Evolutionary conservation across 2,113 vertebrate species (phyloP).

Genomic region (Thunnus maccoyii): DNA sequence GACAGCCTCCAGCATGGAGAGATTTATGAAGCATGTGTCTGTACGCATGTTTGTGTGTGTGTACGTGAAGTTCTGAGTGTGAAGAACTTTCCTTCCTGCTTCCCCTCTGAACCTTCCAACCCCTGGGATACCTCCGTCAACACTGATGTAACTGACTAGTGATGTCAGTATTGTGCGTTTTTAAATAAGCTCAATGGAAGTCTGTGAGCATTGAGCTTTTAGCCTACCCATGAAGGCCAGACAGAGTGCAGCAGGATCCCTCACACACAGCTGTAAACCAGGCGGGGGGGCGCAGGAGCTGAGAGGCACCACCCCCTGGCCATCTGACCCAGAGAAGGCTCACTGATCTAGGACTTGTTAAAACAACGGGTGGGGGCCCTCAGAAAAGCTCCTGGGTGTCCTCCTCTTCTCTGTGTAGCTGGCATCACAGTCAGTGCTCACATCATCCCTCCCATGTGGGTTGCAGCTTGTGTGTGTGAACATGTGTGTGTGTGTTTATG

Average conservation of each 20-base stretch:
- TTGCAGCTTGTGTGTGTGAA: background rate
- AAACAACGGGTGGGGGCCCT: slow-evolving; percentile 55
- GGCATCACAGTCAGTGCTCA: slow-evolving; percentile 28
- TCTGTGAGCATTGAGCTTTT: background rate
- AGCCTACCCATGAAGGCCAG: background rate
- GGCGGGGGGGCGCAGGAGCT: slow-evolving; percentile 26
- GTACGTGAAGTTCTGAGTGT: background rate
- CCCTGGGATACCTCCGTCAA: slow-evolving; percentile 26
- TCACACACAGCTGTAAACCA: slow-evolving; percentile 47
- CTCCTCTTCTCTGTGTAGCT: slow-evolving; percentile 18
- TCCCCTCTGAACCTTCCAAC: slow-evolving; percentile 13
- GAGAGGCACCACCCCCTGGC: slow-evolving; percentile 25
- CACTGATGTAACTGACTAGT: background rate
- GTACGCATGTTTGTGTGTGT: slow-evolving; percentile 34
- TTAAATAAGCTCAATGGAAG: background rate
- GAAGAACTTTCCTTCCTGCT: slow-evolving; percentile 9
- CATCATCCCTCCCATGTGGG: slow-evolving; percentile 39
- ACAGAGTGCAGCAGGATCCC: slow-evolving; percentile 6
- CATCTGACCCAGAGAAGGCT: slow-evolving; percentile 59
- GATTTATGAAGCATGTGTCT: slow-evolving; percentile 63
- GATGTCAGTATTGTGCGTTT: background rate
- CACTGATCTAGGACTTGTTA: slow-evolving; percentile 68
- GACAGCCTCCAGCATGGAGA: slow-evolving; percentile 60
- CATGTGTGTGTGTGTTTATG: background rate
- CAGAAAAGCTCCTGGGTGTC: slow-evolving; percentile 43